Evolutionary conservation across 1,140 invertebrate species (phyloP), one percentile per base, ranked within the genome.

Genomic region (Adelges cooleyi): DNA sequence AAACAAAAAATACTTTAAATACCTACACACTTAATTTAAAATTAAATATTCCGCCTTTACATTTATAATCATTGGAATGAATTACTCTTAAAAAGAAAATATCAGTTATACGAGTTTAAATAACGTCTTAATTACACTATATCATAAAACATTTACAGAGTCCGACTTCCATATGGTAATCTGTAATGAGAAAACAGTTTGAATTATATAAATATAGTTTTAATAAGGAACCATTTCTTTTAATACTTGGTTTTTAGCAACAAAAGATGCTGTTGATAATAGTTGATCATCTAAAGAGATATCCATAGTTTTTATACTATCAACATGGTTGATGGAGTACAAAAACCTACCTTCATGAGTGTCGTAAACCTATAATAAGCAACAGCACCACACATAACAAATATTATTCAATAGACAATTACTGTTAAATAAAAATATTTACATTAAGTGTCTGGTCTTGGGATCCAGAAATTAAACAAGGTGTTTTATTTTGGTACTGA

Each of bases 261-360:
- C n/a, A 62, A 62, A 48, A 1, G 56, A 62, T 48, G 56, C 33
- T 22, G 56, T 62, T 22, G 56, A 40, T 40, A 62, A 42, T 29
- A 46, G 29, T 13, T 62, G 25, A 62, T 62, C 56, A 4, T 62
- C 25, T 0, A 3, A 29, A 22, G 56, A 33, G 29, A 62, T 62
- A 62, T 62, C 1, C 23, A 62, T 46, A 20, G 56, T 46, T 33
- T 8, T 62, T 62, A 62, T 62, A 46, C 46, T 25, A 48, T n/a
- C 27, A 0, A 15, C 27, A 17, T 62, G 42, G 46, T 48, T 17
- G 33, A 62, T 29, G 27, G 56, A 62, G 23, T 62, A 62, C 42
- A 62, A 29, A 48, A 48, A 62, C 46, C 56, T 48, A 8, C 42
- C 56, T 48, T 62, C 56, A n/a, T 29, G 18, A 1, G 56, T 62